Evolutionary conservation across 2,797 vertebrate species (phyloP), one percentile per base, ranked within the genome.

Genomic region (Periparus ater): DNA sequence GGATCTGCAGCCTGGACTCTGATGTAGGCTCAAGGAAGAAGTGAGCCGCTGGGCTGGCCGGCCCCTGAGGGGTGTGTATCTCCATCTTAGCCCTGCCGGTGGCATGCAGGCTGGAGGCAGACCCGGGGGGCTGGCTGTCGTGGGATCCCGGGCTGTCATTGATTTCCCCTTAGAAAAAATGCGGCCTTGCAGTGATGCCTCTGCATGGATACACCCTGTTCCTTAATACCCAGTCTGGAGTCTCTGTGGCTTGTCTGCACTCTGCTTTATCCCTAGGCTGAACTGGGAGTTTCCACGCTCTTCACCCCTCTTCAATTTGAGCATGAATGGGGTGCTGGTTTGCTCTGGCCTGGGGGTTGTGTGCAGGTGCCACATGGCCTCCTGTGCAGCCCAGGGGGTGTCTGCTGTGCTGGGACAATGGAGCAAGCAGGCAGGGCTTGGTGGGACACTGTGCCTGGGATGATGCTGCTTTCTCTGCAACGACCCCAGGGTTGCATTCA

Each of bases 331-430:
- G 22, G 8, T 3, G 6, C 38, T 50, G 79, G 29, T 60, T 53
- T 26, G 25, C 61, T 45, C 34, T 30, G 38, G 21, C 15, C 32
- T 27, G 7, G 34, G 29, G 16, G 23, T 30, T 63, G 47, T 2
- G 3, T 58, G 68, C 55, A n/a, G 76, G 61, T 85, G 36, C 14
- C 40, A 27, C 21, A 12, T 0, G 7, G 26, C 21, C 29, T 78
- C 22, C 48, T 0, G 0, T 60, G 40, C 44, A 62, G 60, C 18
- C 17, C 2, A 1, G 29, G 2, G 34, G 26, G 34, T 55, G 38
- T 70, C 19, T 4, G 15, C 51, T 85, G 65, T 9, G 13, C 60
- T 55, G 79, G 75, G 67, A 81, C 72, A 27, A 19, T 25, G 48
- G 40, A 30, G 9, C 0, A 0, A 76, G 47, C 38, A 48, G 45